Evolutionary conservation across 2,113 vertebrate species (phyloP).

Genomic region (Bagarius yarrelli): DNA sequence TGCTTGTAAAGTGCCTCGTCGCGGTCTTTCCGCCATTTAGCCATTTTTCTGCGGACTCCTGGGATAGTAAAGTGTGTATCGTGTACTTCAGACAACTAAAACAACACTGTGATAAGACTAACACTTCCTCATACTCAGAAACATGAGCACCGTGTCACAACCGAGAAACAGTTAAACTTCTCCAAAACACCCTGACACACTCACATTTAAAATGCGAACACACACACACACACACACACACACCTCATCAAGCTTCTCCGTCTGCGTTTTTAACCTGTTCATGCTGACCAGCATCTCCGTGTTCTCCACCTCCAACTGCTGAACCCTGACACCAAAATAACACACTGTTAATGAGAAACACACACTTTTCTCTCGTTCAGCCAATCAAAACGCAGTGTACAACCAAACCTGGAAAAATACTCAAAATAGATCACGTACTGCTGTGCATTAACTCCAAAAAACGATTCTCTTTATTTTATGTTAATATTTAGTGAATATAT

Average conservation of each 20-base stretch:
- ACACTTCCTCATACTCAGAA: neutral
- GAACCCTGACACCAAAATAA: slow-evolving; percentile 70
- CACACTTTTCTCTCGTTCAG: no score
- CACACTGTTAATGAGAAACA: neutral
- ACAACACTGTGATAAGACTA: no score
- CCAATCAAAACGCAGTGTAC: no score
- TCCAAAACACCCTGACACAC: neutral
- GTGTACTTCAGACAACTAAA: neutral
- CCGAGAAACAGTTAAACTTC: neutral
- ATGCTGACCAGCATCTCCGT: slow-evolving; percentile 74
- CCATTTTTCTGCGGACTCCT: no score
- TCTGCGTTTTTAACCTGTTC: slow-evolving; percentile 84
- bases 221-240: slow-evolving; percentile 34
- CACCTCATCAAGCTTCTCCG: slow-evolving; percentile 92
- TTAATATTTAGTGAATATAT: neutral
- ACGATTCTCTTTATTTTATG: neutral
- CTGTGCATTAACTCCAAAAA: no score
- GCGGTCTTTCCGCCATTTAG: no score
- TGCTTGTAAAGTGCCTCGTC: no score
- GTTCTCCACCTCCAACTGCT: slow-evolving; percentile 91
- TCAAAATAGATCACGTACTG: no score
- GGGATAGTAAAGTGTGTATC: no score
- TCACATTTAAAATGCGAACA: neutral
- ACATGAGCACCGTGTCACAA: neutral
- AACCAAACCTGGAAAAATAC: no score